These are phyloP conservation scores for Leucozona laternaria DNA, from an alignment of 2,888 invertebrate species.

Conservation along the genomic window DNA sequence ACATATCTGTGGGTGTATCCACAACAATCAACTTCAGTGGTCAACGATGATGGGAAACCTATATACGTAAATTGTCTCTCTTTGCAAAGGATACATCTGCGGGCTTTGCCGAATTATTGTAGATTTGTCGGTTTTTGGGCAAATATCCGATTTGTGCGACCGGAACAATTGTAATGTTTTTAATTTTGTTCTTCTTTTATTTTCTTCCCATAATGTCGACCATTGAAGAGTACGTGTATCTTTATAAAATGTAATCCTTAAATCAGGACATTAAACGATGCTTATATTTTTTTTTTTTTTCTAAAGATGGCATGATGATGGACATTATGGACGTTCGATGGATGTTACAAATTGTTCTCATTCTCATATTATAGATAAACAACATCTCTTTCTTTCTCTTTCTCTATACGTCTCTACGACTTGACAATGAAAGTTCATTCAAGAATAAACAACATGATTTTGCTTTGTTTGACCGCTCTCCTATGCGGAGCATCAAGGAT, in stretches of 20 bases:
- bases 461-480: slow-evolving; percentile 76
- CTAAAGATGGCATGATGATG: slow-evolving; percentile 44
- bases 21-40: slow-evolving; percentile 73
- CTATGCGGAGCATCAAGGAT: neutral
- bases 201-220: slow-evolving; percentile 27
- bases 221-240: slow-evolving; percentile 4
- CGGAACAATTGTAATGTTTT: slow-evolving; percentile 83
- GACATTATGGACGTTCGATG: slow-evolving; percentile 28
- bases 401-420: neutral
- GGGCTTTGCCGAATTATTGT: slow-evolving; percentile 15
- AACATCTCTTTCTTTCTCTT: slow-evolving; percentile 30
- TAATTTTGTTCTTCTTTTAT: slow-evolving; percentile 12
- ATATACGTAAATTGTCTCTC: neutral
- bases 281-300: too few species aligned
- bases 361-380: neutral
- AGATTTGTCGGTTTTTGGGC: slow-evolving; percentile 49
- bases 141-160: slow-evolving; percentile 81
- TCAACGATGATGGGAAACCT: slow-evolving; percentile 63
- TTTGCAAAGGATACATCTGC: slow-evolving; percentile 64
- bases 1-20: slow-evolving; percentile 65
- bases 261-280: slow-evolving; percentile 75
- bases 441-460: slow-evolving; percentile 82
- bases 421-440: slow-evolving; percentile 79
- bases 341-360: slow-evolving; percentile 29
- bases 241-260: slow-evolving; percentile 65